Evolutionary conservation across 53 echinoderm and acorn worm genomes (phyloP).

Genomic region (Arbacia lixula): DNA sequence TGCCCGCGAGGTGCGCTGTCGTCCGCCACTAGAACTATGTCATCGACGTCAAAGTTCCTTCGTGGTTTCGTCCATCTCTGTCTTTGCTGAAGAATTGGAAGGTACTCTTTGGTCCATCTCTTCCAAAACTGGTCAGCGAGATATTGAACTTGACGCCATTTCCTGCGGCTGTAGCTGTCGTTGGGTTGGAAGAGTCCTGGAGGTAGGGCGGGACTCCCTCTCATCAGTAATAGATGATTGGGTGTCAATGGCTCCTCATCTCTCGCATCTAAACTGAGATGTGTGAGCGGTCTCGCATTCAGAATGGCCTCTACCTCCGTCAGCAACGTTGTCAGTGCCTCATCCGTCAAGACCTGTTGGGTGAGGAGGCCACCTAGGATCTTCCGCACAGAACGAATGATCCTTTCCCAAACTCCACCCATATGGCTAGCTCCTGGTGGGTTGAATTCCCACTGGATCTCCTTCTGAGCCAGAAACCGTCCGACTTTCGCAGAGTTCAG

Average conservation of each 20-base stretch:
- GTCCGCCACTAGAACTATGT: constrained; percentile 61
- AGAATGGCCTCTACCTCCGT: constrained; percentile 74
- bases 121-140: constrained; percentile 46
- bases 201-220: neutral
- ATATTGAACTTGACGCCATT: constrained; percentile 71
- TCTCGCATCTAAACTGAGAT: constrained; percentile 46
- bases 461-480: constrained; percentile 23
- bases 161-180: constrained; percentile 26
- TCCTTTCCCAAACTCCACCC: constrained; percentile 78
- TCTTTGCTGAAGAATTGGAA: constrained; percentile 63
- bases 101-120: constrained; percentile 54
- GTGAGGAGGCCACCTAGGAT: constrained; percentile 54
- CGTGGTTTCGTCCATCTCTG: constrained; percentile 67
- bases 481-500: constrained; percentile 46
- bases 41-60: constrained; percentile 55
- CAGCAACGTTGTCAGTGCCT: constrained; percentile 51
- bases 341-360: constrained; percentile 46
- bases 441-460: constrained; percentile 70
- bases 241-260: constrained; percentile 67
- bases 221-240: constrained; percentile 66
- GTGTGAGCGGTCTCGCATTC: constrained; percentile 68
- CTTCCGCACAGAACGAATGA: constrained; percentile 56
- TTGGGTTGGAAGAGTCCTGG: constrained; percentile 47
- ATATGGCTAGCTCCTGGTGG: constrained; percentile 67
- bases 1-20: constrained; percentile 57